These are phyloP conservation scores for Cromileptes altivelis DNA, from an alignment of 2,113 vertebrate species.

Conservation along the genomic window DNA sequence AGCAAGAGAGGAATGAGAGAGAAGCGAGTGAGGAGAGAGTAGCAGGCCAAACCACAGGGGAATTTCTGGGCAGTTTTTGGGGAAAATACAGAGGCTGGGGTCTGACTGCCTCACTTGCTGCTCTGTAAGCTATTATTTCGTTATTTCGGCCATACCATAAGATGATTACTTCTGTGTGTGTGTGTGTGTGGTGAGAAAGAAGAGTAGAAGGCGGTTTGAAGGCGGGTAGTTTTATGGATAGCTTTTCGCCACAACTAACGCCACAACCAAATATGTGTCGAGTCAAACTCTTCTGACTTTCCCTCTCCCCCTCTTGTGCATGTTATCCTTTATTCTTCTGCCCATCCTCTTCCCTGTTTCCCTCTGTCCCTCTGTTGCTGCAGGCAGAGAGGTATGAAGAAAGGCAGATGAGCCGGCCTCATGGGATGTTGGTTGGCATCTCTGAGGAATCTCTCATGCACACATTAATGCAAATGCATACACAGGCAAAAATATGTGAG, in stretches of 20 bases:
- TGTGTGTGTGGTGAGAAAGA: conserved; percentile 39
- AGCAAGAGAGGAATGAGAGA: conserved; percentile 13
- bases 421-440: conserved; percentile 25
- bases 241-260: conserved; percentile 35
- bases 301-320: conserved; percentile 8
- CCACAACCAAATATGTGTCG: conserved; percentile 67
- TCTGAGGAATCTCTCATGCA: conserved; percentile 13
- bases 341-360: conserved; percentile 6
- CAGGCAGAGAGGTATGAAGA: conserved; percentile 27
- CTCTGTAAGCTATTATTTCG: conserved; percentile 68
- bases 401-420: conserved; percentile 27
- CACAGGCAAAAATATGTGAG: neutral
- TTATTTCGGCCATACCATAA: conserved; percentile 50
- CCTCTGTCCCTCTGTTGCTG: neutral
- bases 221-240: conserved; percentile 7
- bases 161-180: conserved; percentile 44
- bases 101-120: conserved; percentile 52
- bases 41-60: conserved; percentile 62
- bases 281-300: conserved; percentile 50
- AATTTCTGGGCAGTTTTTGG: conserved; percentile 72
- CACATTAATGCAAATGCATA: conserved; percentile 10
- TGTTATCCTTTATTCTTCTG: neutral
- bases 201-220: conserved; percentile 15
- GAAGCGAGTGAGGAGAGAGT: conserved; percentile 26
- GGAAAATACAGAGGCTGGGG: conserved; percentile 55